Conservation (phyloP, 2,888 invertebrate species). For the Callimorpha dominula region DNA sequence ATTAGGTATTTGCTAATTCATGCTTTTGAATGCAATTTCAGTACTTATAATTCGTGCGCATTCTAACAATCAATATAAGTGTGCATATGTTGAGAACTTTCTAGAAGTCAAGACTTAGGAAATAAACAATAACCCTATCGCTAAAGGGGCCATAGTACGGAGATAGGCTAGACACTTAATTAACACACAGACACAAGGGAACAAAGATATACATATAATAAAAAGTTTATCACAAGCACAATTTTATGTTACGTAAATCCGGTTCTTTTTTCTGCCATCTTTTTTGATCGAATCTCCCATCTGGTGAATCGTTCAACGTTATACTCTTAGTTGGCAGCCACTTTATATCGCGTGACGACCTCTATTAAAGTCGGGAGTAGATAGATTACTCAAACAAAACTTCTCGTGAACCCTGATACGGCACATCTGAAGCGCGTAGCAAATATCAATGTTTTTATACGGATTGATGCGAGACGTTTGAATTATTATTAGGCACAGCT, state of each 20-base stretch:
- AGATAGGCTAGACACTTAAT: too few species aligned
- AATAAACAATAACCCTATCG: background rate
- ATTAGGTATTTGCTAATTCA: constrained; percentile 6
- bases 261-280: background rate
- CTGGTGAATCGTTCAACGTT: background rate
- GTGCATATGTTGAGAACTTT: background rate
- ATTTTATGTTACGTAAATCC: too few species aligned
- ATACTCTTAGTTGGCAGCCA: background rate
- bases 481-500: too few species aligned
- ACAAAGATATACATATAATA: too few species aligned
- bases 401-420: too few species aligned
- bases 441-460: background rate
- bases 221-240: too few species aligned
- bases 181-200: too few species aligned
- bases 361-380: background rate
- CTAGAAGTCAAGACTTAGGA: background rate
- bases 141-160: background rate
- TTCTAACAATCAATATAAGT: constrained; percentile 7
- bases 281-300: background rate
- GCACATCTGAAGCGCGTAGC: background rate
- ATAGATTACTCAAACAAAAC: background rate
- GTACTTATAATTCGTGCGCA: constrained; percentile 14
- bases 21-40: constrained; percentile 16
- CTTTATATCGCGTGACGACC: background rate
- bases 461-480: too few species aligned